phyloP scores from a whole-genome alignment of 2,113 vertebrate species.

The Dasyornis broadbenti region DNA sequence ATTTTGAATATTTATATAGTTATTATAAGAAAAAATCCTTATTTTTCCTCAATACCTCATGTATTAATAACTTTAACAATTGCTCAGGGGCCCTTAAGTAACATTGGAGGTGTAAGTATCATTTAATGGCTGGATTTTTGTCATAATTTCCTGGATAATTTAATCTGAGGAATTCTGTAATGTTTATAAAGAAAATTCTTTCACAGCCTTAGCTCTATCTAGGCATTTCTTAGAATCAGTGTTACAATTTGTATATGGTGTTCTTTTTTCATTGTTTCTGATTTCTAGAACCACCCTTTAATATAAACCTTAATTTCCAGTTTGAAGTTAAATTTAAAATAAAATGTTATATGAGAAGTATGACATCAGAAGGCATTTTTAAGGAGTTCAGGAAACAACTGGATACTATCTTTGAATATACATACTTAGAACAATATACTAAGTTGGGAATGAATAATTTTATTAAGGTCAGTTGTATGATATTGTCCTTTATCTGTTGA shows the following conservation, averaged over 20 bases:
- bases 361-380: not conserved
- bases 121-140: not conserved
- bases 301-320: not conserved
- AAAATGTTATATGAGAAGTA: not conserved
- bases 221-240: not conserved
- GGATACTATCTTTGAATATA: not conserved
- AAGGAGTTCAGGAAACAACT: not conserved
- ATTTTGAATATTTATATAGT: not conserved
- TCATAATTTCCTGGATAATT: not conserved
- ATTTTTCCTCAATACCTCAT: not conserved
- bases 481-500: not conserved
- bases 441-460: not conserved
- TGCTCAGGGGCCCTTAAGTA: not conserved
- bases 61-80: not conserved
- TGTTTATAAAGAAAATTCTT: not conserved
- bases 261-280: not conserved
- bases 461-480: not conserved
- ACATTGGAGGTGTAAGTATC: not conserved
- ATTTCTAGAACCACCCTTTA: not conserved
- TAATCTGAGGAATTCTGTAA: not conserved
- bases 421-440: not conserved
- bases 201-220: not conserved
- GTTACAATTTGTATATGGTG: not conserved
- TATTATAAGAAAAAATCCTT: fast-evolving
- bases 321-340: not conserved